Evolutionary conservation across 2,113 vertebrate genomes (phyloP).

Genomic region (Phalacrocorax brasilianus): DNA sequence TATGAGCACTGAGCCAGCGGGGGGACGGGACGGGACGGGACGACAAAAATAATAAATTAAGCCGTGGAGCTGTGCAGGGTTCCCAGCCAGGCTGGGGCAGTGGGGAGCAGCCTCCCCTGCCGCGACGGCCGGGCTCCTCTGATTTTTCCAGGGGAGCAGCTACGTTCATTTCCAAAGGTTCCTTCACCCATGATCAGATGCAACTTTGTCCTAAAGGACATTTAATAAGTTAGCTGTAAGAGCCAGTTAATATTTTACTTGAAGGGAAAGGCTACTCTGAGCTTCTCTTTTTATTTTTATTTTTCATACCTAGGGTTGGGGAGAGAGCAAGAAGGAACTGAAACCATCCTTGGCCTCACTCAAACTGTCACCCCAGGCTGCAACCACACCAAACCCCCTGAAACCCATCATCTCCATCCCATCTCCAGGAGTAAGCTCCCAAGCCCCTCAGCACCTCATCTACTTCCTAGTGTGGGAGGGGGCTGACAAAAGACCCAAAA

Average conservation of each 20-base stretch:
- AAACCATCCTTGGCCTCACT: background rate
- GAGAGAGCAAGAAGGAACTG: background rate
- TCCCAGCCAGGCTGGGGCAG: background rate
- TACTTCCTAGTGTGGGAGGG: background rate
- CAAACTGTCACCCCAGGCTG: background rate
- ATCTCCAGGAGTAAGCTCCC: background rate
- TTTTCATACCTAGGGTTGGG: background rate
- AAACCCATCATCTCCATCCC: background rate
- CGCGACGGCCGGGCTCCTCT: background rate
- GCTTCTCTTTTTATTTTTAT: background rate
- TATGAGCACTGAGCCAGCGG: background rate
- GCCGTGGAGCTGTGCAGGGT: background rate
- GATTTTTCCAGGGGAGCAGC: background rate
- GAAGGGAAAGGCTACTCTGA: background rate
- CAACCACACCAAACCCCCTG: background rate
- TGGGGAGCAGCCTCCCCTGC: background rate
- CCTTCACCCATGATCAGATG: background rate
- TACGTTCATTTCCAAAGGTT: background rate
- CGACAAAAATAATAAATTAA: background rate
- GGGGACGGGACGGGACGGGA: too few species aligned
- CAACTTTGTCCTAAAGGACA: constrained; percentile 54
- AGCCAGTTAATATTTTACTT: constrained; percentile 61
- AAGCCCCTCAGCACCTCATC: background rate
- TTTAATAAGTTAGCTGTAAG: background rate
- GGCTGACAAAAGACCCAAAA: background rate